Evolutionary conservation across 2,113 vertebrate genomes (phyloP), one percentile per base, ranked within the genome.

Genomic region (Catharus bicknelli): DNA sequence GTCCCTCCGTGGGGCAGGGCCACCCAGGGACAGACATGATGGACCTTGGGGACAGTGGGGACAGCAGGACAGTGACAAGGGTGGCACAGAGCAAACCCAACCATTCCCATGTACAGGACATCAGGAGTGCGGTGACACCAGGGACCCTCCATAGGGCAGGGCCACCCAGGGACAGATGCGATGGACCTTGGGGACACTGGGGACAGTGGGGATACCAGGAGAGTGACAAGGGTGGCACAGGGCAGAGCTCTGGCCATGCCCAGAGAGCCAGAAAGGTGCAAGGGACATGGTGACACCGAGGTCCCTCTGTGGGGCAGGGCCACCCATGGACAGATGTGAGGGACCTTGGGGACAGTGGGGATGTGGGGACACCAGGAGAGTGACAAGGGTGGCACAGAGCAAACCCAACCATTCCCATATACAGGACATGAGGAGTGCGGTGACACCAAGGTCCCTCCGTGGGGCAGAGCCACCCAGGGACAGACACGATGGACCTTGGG

Each of bases 401-500:
- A 68, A 19, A 11, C 51, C 51, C 7, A 30, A 11, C 51, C 51
- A 54, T 30, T 30, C 51, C 51, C 29, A 54, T 18, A 17, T 7
- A 30, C 10, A 19, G 26, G 26, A 51, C 26, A 27, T 27, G 15
- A 10, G 50, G 26, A 51, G 26, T 11, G 18, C 10, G 23, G 69
- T 19, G 53, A 57, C 53, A 57, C 13, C 4, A 3, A n/a, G 54
- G 55, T 30, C 55, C 1, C 55, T 51, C 25, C 8, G 9, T 16
- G 26, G 50, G 15, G 15, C 15, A 51, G 9, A 4, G 26, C 14
- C 50, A 27, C 48, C 4, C 3, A 1, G 30, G 48, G 48, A 30
- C 5, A 38, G 13, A 9, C 12, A 16, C 2, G 21, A 2, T n/a
- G 2, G 11, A 18, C 21, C 51, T 1, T 4, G 77, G 40, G 40